Percentiles rank a stretch among this genome's conserved stretches.
Evolutionary conservation across 1,140 invertebrate species (phyloP).

Genomic region (Lordiphosa collinella): DNA sequence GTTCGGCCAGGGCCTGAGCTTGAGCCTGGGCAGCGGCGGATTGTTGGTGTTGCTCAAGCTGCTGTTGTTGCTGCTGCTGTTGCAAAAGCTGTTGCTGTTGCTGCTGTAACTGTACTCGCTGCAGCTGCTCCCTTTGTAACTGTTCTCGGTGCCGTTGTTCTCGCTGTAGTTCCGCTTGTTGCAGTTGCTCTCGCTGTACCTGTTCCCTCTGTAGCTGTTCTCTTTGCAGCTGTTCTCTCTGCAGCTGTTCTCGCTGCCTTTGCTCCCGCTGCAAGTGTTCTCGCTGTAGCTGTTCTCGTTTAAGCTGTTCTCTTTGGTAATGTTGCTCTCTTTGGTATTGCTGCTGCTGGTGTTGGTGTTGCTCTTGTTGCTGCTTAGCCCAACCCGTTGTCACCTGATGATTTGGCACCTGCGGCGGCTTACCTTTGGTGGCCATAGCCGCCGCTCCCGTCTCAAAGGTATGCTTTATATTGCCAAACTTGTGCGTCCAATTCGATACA

Average conservation of each 20-base stretch:
- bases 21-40: slow-evolving; percentile 57
- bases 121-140: slow-evolving; percentile 11
- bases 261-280: slow-evolving; percentile 24
- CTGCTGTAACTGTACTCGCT: slow-evolving; percentile 24
- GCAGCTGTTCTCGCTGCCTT: slow-evolving; percentile 17
- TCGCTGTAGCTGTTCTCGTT: slow-evolving; percentile 18
- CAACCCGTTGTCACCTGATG: no score
- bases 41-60: slow-evolving; percentile 57
- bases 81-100: slow-evolving; percentile 17
- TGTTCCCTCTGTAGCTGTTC: slow-evolving; percentile 17
- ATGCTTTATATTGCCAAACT: slow-evolving; percentile 92
- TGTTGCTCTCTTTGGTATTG: slow-evolving; percentile 15
- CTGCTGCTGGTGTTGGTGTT: slow-evolving; percentile 44
- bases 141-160: slow-evolving; percentile 28
- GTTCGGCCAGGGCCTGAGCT: slow-evolving; percentile 39
- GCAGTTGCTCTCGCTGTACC: slow-evolving; percentile 14
- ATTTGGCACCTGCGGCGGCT: slow-evolving; percentile 56
- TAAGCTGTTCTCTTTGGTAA: slow-evolving; percentile 13
- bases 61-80: slow-evolving; percentile 32
- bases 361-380: no score
- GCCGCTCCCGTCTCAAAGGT: slow-evolving; percentile 84
- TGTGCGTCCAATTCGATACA: slow-evolving; percentile 85
- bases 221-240: slow-evolving; percentile 15
- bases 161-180: slow-evolving; percentile 10
- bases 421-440: slow-evolving; percentile 57